Base-by-base conservation (phyloP, 2,888 invertebrate species). In the Sphinx pinastri region DNA sequence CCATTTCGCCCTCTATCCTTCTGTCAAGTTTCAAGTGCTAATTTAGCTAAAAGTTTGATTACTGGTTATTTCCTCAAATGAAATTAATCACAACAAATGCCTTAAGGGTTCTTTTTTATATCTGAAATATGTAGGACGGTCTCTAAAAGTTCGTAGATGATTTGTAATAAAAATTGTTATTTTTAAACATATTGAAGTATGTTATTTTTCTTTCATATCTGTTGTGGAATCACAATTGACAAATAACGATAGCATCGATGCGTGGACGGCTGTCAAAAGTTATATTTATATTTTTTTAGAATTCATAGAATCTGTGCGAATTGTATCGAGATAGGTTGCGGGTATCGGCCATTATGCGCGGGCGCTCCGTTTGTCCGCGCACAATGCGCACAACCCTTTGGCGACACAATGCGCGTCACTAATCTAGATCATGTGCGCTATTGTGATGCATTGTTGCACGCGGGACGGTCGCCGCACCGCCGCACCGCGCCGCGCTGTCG, bases 221-320 rank as follows among this genome's bases (percentile, higher is more conserved):
- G 83, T 88, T 88, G 84, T 85, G 81, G 84, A 88, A 88, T 84
- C 79, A 84, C 83, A 84, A 87, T 85, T 87, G 88, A 89, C 88
- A 91, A 93, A 92, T 87, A 92, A 87, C 84, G 91, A 91, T 92
- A 88, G 83, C 82, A 92, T 91, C 90, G 86, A 88, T 84, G 85
- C 86, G 81, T 83, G 83, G 85, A 87, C 84, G 88, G 89, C 91
- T 93, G 93, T 93, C 94, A 93, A 87, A 93, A 93, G 92, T 92
- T 92, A 92, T 93, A 93, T 94, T 93, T 93, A 93, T 94, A 92
- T 93, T 93, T 93, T 92, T 93, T 93, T 89, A 81, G 92, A 93
- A 92, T 93, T 91, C 91, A 93, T 90, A 90, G 93, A 93, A 93
- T 87, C 85, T 78, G 81, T 89, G 90, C 91, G 89, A 93, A 93